Percentiles rank a stretch among this genome's conserved stretches.
Evolutionary conservation across 2,797 vertebrate species (phyloP).

Genomic region (Paramormyrops hopkinsi): DNA sequence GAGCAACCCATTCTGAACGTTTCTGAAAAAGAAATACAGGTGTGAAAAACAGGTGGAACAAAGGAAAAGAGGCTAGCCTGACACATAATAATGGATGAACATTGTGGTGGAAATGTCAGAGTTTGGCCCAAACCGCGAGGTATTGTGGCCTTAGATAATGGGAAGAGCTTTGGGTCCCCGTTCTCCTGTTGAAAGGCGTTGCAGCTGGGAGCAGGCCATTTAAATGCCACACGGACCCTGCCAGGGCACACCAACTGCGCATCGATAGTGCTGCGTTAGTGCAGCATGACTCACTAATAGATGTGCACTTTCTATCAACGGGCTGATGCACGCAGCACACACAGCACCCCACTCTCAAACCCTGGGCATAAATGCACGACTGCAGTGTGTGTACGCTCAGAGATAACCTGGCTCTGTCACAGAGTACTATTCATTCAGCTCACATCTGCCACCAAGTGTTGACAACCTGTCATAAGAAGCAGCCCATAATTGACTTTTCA

Average conservation of each 20-base stretch:
- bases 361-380: slow-evolving; percentile 36
- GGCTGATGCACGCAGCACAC: slow-evolving; percentile 44
- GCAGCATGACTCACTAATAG: slow-evolving; percentile 35
- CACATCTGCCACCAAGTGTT: background rate
- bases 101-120: slow-evolving; percentile 45
- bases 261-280: slow-evolving; percentile 4
- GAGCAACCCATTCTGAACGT: background rate
- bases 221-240: slow-evolving; percentile 54
- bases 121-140: slow-evolving; percentile 34
- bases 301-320: slow-evolving; percentile 20
- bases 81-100: slow-evolving; percentile 49
- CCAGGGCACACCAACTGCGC: slow-evolving; percentile 26
- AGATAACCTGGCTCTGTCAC: background rate
- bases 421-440: background rate
- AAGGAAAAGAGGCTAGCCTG: slow-evolving; percentile 18
- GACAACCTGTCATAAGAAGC: background rate
- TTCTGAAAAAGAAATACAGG: background rate
- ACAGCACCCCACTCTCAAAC: slow-evolving; percentile 10
- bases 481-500: background rate
- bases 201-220: slow-evolving; percentile 40
- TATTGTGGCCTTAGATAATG: slow-evolving; percentile 30
- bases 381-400: background rate
- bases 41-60: background rate
- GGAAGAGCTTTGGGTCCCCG: slow-evolving; percentile 39
- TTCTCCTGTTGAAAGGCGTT: slow-evolving; percentile 43